Percentiles rank a stretch among this genome's conserved stretches.
Conservation (phyloP, 2,113 vertebrate species). For the Zosterops lateralis region DNA sequence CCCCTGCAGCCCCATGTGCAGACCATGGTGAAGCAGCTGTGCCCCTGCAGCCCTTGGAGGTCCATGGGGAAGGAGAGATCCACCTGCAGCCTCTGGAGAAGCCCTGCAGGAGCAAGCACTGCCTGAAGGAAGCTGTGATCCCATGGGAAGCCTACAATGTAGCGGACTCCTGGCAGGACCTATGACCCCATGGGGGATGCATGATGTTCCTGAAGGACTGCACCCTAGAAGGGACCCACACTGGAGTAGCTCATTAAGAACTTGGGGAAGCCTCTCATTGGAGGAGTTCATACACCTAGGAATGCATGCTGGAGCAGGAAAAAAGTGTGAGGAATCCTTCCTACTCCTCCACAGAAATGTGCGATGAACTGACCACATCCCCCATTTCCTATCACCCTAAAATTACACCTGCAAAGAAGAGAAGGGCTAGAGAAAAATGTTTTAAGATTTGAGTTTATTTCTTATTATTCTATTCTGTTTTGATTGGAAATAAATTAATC, state of each 20-base stretch:
- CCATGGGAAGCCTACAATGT: neutral
- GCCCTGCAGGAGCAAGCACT: too few species aligned
- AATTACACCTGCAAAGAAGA: neutral
- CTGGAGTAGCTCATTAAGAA: neutral
- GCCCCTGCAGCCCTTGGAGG: too few species aligned
- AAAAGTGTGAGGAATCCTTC: neutral
- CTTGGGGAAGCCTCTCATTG: neutral
- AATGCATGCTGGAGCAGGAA: neutral
- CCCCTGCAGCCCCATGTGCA: rapidly evolving
- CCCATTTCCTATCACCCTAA: neutral
- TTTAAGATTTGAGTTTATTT: neutral
- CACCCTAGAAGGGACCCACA: rapidly evolving
- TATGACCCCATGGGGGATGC: rapidly evolving
- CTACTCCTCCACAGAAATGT: neutral
- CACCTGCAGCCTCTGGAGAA: rapidly evolving
- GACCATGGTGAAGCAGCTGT: neutral
- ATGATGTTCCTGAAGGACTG: neutral
- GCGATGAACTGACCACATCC: neutral
- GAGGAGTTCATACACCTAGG: neutral
- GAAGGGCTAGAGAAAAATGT: rapidly evolving
- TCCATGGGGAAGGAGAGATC: neutral
- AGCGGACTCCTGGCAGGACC: neutral
- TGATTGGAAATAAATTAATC: neutral
- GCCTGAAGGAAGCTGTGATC: neutral
- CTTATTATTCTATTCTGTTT: neutral